Evolutionary conservation across 2,888 invertebrate genomes (phyloP), one percentile per base, ranked within the genome.

Genomic region (Dynastes maya): DNA sequence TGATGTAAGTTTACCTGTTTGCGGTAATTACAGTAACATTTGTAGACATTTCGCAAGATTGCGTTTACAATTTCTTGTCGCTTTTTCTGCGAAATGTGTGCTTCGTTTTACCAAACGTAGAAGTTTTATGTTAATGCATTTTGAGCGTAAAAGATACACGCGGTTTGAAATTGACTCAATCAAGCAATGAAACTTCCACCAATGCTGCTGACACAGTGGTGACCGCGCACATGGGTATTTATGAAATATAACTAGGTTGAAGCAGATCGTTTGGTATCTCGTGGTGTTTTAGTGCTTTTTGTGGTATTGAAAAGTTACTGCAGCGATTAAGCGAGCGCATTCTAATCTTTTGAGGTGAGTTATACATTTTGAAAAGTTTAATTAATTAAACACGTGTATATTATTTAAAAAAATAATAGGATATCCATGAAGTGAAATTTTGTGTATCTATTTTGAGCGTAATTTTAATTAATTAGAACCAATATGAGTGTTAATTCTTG

Each of bases 131-230:
- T 32, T 32, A 49, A 49, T 67, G 49, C 9, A 13, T 51, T 68
- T 51, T 27, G 4, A 67, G 29, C 29, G 68, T 68, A 68, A 68
- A 68, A 68, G 68, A 68, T 51, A 68, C 29, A 68, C 51, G 68
- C 68, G 51, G 27, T n/a, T 51, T 49, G 51, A 51, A 68, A 68
- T 51, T 68, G 68, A 68, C 49, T 68, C 68, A 68, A 68, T 68
- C 68, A 68, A 29, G 68, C 45, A 68, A 68, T 68, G 68, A 51
- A 68, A 51, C 68, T 29, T 51, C 51, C 27, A 27, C n/a, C 29
- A 68, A 22, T 51, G 29, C 51, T 68, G 51, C 51, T 68, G 51
- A 9, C 27, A 27, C 61, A 61, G 61, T 32, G 11, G 63, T 63
- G 32, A 13, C 22, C 27, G 27, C 22, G 63, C 13, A 29, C 13